Evolutionary conservation across 2,888 invertebrate species (phyloP).

Genomic region (Drosophila paranaensis): DNA sequence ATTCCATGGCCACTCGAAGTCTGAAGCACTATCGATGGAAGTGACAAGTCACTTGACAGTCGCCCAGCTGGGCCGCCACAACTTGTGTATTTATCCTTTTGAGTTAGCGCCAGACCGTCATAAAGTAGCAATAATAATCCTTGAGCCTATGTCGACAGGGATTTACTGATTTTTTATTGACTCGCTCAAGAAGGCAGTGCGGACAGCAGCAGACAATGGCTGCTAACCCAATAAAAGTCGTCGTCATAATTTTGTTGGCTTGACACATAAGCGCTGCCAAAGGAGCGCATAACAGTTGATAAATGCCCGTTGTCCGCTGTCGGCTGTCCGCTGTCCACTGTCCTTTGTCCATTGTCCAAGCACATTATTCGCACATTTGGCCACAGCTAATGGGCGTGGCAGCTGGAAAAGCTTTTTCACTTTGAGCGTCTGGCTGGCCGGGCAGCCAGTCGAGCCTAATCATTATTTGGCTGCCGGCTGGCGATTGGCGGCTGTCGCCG

Average conservation of each 20-base stretch:
- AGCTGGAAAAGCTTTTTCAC: conserved; percentile 23
- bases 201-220: conserved; percentile 49
- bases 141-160: conserved; percentile 79
- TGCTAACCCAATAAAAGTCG: conserved; percentile 67
- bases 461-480: conserved; percentile 56
- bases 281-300: conserved; percentile 44
- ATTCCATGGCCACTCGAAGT: conserved; percentile 45
- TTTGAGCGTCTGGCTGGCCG: conserved; percentile 6
- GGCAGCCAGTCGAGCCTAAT: conserved; percentile 53
- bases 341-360: conserved; percentile 57
- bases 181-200: conserved; percentile 40
- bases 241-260: conserved; percentile 73
- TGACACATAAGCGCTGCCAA: conserved; percentile 39
- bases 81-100: conserved; percentile 62
- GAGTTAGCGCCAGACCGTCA: conserved; percentile 60
- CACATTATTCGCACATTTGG: conserved; percentile 79
- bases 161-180: conserved; percentile 80
- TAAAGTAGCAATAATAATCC: conserved; percentile 78
- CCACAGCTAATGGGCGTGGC: conserved; percentile 69
- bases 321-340: conserved; percentile 50
- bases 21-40: conserved; percentile 30
- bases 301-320: conserved; percentile 64
- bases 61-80: conserved; percentile 1
- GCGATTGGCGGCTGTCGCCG: conserved; percentile 32
- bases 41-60: conserved; percentile 39